Percentiles rank a stretch among this genome's conserved stretches.
phyloP scores from a whole-genome alignment of 2,888 invertebrate species.

The Pelosia muscerda region DNA sequence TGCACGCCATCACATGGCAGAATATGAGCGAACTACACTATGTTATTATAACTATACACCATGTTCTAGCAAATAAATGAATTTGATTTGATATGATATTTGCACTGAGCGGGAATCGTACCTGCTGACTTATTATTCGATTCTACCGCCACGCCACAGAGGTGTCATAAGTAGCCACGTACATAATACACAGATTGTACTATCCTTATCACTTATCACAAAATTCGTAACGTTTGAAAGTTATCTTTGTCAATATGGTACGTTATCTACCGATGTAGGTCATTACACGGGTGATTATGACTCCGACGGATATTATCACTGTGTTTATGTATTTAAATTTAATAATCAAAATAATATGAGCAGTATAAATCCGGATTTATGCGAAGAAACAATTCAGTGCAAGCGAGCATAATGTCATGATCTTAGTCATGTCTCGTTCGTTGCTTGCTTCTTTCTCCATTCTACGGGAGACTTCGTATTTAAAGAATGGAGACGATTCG shows the following conservation, averaged over 20 bases:
- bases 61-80: too few relatives aligned
- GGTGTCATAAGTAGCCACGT: neutral
- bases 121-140: neutral
- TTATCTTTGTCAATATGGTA: neutral
- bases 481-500: too few relatives aligned
- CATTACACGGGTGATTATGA: neutral
- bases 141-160: neutral
- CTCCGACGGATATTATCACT: neutral
- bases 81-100: too few relatives aligned
- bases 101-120: neutral
- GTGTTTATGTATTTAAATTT: neutral
- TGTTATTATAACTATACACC: too few relatives aligned
- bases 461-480: too few relatives aligned
- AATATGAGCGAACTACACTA: too few relatives aligned
- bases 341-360: neutral
- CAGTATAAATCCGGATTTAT: too few relatives aligned
- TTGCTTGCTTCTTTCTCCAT: too few relatives aligned
- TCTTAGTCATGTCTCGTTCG: too few relatives aligned
- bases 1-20: too few relatives aligned
- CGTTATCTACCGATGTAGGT: conserved; percentile 10
- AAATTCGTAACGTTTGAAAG: conserved; percentile 8
- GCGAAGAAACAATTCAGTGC: too few relatives aligned
- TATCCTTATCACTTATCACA: conserved; percentile 3
- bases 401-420: too few relatives aligned
- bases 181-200: neutral